Base-by-base conservation (phyloP, 2,797 vertebrate species). In the Chelmon rostratus region DNA sequence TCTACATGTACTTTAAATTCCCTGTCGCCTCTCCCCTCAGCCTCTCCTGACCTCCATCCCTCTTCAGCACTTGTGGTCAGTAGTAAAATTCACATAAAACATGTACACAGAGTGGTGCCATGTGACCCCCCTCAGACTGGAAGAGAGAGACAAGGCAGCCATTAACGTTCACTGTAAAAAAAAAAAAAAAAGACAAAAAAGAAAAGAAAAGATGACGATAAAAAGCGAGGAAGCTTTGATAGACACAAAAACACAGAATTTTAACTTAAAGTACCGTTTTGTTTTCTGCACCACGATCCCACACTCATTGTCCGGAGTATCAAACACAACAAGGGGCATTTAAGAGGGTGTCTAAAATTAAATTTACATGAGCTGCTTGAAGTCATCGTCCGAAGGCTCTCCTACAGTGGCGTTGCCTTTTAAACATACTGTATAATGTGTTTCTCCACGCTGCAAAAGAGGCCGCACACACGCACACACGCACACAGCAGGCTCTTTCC, bases 1-100 rank as follows among this genome's bases (percentile, higher is more conserved):
- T n/a, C n/a, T n/a, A n/a, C n/a, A n/a, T 68, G n/a, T n/a, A n/a
- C n/a, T n/a, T n/a, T n/a, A 6, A 25, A 23, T 62, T 18, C 62
- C 63, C 28, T 61, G 53, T 28, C 0, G 4, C 8, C 31, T 18
- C 53, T 15, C 42, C 35, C 23, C 31, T 67, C 25, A 7, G 4
- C 72, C 52, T 65, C 58, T 79, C 62, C 47, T 19, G 33, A 61
- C 74, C 73, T 80, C 80, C 33, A 9, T 69, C 83, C 37, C 70
- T 80, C 84, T 66, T n/a, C 62, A 86, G 83, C 88, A 85, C 83
- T 76, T 82, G 84, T 85, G 86, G 84, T 93, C 92, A 93, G 92
- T 93, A 93, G 91, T 93, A 90, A 85, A 88, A 78, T 73, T 88
- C 85, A 88, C 53, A 8, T 83, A 81, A 54, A 86, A 81, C 65